phyloP scores from a whole-genome alignment of 2,113 vertebrate genomes.

The Odocoileus virginianus region DNA sequence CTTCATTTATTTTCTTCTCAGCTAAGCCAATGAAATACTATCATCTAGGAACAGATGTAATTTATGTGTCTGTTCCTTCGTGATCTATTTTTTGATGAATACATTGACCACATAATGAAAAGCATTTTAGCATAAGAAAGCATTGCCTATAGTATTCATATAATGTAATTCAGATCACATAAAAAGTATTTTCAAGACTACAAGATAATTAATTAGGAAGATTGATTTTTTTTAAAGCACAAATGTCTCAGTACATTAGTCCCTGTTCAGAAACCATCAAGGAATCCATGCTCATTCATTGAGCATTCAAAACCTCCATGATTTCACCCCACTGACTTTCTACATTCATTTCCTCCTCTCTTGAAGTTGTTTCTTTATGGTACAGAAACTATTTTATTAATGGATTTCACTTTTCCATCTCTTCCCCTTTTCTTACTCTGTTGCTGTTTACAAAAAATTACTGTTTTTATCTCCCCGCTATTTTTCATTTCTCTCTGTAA shows the following conservation, averaged over 20 bases:
- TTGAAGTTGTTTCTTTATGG: neutral
- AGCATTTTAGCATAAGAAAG: neutral
- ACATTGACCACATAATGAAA: neutral
- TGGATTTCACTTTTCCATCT: neutral
- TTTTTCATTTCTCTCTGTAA: neutral
- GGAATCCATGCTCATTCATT: neutral
- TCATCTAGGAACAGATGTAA: neutral
- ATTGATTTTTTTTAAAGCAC: neutral
- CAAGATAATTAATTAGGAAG: neutral
- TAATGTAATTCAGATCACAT: neutral
- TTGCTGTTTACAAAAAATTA: neutral
- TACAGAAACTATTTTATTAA: neutral
- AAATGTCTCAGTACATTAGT: neutral
- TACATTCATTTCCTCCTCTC: neutral
- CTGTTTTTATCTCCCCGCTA: neutral
- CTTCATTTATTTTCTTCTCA: neutral
- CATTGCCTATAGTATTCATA: neutral
- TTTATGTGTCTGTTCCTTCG: neutral
- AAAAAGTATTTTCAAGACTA: neutral
- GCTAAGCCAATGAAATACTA: neutral
- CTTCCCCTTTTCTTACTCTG: neutral
- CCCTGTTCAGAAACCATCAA: neutral
- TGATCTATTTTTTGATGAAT: neutral
- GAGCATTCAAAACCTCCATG: neutral
- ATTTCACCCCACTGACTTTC: neutral